Percentiles rank a stretch among this genome's conserved stretches.
Conservation (phyloP, 2,888 invertebrate genomes). For the Cephus pulcher region DNA sequence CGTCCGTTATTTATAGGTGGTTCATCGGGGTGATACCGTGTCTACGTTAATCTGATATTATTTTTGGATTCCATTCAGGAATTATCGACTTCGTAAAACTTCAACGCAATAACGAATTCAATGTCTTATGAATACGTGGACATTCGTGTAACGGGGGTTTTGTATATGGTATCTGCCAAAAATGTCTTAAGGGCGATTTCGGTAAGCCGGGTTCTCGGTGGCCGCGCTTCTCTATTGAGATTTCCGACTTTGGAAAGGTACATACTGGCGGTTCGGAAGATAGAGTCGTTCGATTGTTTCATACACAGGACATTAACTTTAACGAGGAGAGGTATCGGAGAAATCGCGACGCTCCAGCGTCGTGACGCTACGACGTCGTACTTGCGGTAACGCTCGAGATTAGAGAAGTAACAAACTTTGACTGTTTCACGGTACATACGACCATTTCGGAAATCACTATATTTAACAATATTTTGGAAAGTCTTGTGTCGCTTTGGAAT, state of each 20-base stretch:
- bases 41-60: not conserved
- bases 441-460: not conserved
- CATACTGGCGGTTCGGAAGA: not conserved
- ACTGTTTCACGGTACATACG: not conserved
- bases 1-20: not conserved
- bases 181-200: not conserved
- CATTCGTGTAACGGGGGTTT: not conserved
- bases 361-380: not conserved
- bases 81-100: not conserved
- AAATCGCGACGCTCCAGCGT: constrained; percentile 30
- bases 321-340: constrained; percentile 45
- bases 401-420: not conserved
- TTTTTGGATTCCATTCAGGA: not conserved
- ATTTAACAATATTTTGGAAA: not conserved
- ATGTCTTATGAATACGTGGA: not conserved
- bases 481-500: not conserved
- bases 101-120: not conserved
- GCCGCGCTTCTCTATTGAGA: not conserved
- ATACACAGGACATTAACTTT: constrained; percentile 48
- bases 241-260: not conserved
- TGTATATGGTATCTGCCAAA: not conserved
- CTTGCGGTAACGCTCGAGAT: not conserved
- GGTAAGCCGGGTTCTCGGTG: not conserved
- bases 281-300: constrained; percentile 41
- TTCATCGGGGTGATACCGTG: not conserved